These are phyloP conservation scores for Charanyca ferruginea DNA, from an alignment of 2,888 invertebrate genomes.

Conservation along the genomic window DNA sequence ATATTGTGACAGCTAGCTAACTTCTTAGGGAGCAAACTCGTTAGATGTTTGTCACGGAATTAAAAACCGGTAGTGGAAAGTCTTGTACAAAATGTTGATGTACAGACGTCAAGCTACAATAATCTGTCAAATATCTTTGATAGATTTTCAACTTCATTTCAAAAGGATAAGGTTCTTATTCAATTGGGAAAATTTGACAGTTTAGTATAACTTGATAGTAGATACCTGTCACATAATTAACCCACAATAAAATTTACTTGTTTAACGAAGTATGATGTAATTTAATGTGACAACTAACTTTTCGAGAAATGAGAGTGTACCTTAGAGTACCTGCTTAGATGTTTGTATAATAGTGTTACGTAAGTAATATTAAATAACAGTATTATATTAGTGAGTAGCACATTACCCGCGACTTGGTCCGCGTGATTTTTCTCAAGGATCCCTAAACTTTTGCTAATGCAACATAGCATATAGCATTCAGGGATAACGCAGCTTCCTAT, in stretches of 20 bases:
- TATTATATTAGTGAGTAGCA: neutral
- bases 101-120: no score
- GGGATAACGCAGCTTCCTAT: no score
- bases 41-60: slow-evolving; percentile 1
- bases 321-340: slow-evolving; percentile 2
- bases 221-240: slow-evolving; percentile 13
- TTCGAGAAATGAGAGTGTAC: neutral
- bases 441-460: no score
- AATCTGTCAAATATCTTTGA: no score
- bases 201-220: no score
- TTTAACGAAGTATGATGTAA: slow-evolving; percentile 25
- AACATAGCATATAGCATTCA: no score
- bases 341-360: slow-evolving; percentile 4
- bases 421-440: no score
- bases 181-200: no score
- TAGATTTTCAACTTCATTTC: no score
- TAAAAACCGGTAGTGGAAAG: neutral
- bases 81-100: no score
- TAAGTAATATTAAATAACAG: neutral
- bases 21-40: slow-evolving; percentile 15
- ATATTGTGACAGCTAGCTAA: slow-evolving; percentile 47
- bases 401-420: no score
- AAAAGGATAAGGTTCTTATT: no score
- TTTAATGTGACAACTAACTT: slow-evolving; percentile 22
- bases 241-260: slow-evolving; percentile 31